phyloP scores from a whole-genome alignment of 2,888 invertebrate genomes.

The Philereme transversata region DNA sequence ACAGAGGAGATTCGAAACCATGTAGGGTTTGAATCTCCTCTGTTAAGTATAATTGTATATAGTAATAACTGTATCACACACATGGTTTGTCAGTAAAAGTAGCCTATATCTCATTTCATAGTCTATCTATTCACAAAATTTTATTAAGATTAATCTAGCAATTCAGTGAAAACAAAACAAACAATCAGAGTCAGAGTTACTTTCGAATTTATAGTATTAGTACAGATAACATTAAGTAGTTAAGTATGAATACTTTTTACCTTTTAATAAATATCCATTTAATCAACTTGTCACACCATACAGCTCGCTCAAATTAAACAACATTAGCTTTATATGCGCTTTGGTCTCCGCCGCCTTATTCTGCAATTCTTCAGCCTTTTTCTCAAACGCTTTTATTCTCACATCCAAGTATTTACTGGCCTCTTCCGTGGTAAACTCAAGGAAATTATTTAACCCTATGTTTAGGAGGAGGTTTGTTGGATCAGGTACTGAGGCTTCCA shows the following conservation, averaged over 20 bases:
- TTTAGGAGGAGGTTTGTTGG: constrained; percentile 87
- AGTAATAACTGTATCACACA: no score
- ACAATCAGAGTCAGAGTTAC: no score
- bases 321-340: constrained; percentile 90
- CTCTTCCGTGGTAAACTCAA: constrained; percentile 89
- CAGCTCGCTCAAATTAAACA: constrained; percentile 87
- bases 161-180: no score
- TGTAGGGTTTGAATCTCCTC: no score
- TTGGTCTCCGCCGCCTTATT: constrained; percentile 88
- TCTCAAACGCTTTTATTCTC: constrained; percentile 86
- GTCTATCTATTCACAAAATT: no score
- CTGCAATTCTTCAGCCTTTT: constrained; percentile 85
- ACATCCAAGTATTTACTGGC: constrained; percentile 88
- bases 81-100: no score
- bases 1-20: no score
- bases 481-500: constrained; percentile 89
- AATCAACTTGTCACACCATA: constrained; percentile 50
- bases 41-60: no score
- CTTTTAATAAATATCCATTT: constrained; percentile 1
- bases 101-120: no score
- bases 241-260: neutral
- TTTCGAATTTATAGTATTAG: no score
- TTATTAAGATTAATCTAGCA: no score
- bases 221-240: no score
- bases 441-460: constrained; percentile 89